Base-by-base conservation (phyloP, 2,797 vertebrate genomes). In the Etheostoma perlongum region DNA sequence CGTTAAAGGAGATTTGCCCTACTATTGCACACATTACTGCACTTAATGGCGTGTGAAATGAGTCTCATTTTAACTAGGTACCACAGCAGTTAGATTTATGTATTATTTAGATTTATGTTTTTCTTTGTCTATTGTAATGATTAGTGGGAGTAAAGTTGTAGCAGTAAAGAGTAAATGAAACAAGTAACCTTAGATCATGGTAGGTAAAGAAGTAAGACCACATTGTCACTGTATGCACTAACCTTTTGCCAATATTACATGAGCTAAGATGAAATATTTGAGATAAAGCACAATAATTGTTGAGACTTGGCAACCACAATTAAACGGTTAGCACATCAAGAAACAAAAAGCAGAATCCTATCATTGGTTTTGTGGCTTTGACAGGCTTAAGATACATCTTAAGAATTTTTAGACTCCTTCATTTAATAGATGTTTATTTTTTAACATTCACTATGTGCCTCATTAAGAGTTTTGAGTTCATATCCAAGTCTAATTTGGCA, bases 41-140 rank as follows among this genome's bases (percentile, higher is more conserved):
- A 62, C 5, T 57, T 59, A 79, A 75, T 72, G 16, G 33, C 66
- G 57, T 66, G 44, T 76, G 46, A 83, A 73, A 67, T 60, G 33
- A 23, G 48, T 63, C 48, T 6, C 5, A 57, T 42, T 67, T 78
- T 67, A 58, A 59, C 5, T 21, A 21, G 27, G 21, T 63, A 58
- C 49, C 33, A 42, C 33, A 58, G 52, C 57, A 67, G 62, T 57
- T 27, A 63, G 61, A 79, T 30, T 30, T 30, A 30, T 30, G 30
- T 30, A 30, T 30, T 5, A 52, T 60, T 40, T 10, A 36, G 21
- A 54, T 47, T 67, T 19, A 48, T 69, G 16, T 48, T 60, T 61
- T 11, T 15, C 8, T 6, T 62, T 63, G 10, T 68, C 65, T 69
- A 9, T 33, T 66, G 15, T 25, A 61, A 57, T 52, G 36, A 78